Evolutionary conservation across 1,140 invertebrate genomes (phyloP).

Genomic region (Stenopsyche tienmushanensis): DNA sequence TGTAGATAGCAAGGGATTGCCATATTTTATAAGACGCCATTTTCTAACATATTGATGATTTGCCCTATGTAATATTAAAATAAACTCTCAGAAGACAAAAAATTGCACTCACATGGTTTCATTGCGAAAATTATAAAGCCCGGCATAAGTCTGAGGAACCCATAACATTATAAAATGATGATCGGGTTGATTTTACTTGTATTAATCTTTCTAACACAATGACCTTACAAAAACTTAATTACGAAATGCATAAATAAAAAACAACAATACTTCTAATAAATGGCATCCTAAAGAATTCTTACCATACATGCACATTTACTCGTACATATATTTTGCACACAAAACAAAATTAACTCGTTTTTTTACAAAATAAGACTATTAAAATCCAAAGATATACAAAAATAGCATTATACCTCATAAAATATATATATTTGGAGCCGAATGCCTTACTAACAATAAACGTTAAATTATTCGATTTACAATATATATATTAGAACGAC

Average conservation of each 20-base stretch:
- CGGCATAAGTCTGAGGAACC: no score
- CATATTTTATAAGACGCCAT: no score
- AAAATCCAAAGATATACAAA: slow-evolving; percentile 13
- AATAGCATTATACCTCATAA: slow-evolving; percentile 19
- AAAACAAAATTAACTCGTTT: not conserved
- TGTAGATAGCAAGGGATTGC: no score
- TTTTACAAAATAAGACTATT: slow-evolving; percentile 2
- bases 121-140: no score
- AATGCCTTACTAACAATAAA: not conserved
- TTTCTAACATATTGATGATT: no score
- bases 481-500: not conserved
- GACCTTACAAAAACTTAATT: no score
- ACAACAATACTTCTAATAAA: slow-evolving; percentile 11
- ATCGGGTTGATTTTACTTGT: no score
- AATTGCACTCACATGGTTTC: no score
- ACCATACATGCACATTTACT: not conserved
- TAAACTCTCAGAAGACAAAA: no score
- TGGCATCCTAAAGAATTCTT: slow-evolving; percentile 11
- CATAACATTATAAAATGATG: no score
- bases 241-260: slow-evolving; percentile 18
- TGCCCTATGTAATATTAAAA: no score
- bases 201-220: no score
- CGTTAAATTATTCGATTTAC: not conserved
- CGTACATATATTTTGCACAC: not conserved
- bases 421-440: slow-evolving; percentile 2